These are phyloP conservation scores for Kryphioiulus occultus DNA, from an alignment of 2,888 invertebrate species.

Conservation along the genomic window DNA sequence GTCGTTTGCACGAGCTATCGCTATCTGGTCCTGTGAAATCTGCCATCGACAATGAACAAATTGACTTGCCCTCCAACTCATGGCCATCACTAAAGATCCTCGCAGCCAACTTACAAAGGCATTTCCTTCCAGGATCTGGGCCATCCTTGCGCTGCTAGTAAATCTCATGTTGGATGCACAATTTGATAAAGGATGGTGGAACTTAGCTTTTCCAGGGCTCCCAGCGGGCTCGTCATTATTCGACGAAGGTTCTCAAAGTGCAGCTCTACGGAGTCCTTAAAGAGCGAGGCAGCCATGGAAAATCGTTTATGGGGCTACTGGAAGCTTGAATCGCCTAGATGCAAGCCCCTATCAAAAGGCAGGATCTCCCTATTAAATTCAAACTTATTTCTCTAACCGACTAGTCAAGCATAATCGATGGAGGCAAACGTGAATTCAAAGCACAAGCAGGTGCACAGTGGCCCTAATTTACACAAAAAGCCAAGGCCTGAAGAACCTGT, in stretches of 20 bases:
- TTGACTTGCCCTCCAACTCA: neutral
- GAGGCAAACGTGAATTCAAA: neutral
- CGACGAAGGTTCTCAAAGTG: slow-evolving; percentile 25
- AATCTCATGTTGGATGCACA: slow-evolving; percentile 31
- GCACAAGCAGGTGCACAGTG: neutral
- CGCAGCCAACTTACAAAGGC: neutral
- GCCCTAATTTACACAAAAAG: slow-evolving; percentile 10
- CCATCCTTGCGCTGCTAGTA: slow-evolving; percentile 15
- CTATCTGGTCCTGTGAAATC: slow-evolving; percentile 13
- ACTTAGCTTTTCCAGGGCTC: slow-evolving; percentile 11
- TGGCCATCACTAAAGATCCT: neutral
- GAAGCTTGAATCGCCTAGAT: neutral
- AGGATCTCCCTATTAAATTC: slow-evolving; percentile 7
- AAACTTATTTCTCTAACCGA: slow-evolving; percentile 20
- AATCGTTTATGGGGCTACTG: neutral
- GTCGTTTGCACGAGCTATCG: slow-evolving; percentile 18
- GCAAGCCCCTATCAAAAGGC: neutral
- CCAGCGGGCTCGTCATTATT: slow-evolving; percentile 21
- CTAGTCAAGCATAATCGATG: slow-evolving; percentile 3
- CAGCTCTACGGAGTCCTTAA: slow-evolving; percentile 1
- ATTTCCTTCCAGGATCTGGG: neutral
- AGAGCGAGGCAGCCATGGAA: slow-evolving; percentile 25
- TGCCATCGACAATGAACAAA: neutral
- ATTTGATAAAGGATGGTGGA: slow-evolving; percentile 35
- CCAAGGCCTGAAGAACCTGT: neutral